phyloP scores from a whole-genome alignment of 2,113 vertebrate species.

The Dromiciops gliroides region DNA sequence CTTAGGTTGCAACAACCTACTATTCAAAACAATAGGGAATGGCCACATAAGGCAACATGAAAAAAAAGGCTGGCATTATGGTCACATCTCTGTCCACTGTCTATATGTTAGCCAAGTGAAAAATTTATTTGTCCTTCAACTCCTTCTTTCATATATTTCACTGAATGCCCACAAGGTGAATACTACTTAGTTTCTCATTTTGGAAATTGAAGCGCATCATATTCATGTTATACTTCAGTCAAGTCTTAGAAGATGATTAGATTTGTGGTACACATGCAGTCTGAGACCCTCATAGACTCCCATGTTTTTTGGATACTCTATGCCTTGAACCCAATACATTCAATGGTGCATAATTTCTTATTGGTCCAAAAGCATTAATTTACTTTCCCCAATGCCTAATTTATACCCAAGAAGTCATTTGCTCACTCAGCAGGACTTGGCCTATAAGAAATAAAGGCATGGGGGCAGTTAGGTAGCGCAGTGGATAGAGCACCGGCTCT shows the following conservation, averaged over 20 bases:
- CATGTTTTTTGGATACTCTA: background rate
- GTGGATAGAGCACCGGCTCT: no score
- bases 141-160: background rate
- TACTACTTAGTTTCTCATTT: constrained; percentile 18
- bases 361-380: background rate
- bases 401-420: background rate
- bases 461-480: no score
- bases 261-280: background rate
- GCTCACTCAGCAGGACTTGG: background rate
- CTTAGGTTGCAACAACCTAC: background rate
- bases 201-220: constrained; percentile 19
- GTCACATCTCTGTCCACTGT: background rate
- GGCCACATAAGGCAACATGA: background rate
- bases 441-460: background rate
- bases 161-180: background rate
- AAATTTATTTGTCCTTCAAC: background rate
- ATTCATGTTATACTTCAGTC: constrained; percentile 9
- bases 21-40: background rate
- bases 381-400: background rate
- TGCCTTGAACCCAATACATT: background rate
- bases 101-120: background rate
- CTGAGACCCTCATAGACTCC: background rate
- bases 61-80: background rate
- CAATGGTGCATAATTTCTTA: background rate
- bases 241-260: background rate